phyloP scores from a whole-genome alignment of 2,797 vertebrate genomes.

The Enteromius paludinosus region DNA sequence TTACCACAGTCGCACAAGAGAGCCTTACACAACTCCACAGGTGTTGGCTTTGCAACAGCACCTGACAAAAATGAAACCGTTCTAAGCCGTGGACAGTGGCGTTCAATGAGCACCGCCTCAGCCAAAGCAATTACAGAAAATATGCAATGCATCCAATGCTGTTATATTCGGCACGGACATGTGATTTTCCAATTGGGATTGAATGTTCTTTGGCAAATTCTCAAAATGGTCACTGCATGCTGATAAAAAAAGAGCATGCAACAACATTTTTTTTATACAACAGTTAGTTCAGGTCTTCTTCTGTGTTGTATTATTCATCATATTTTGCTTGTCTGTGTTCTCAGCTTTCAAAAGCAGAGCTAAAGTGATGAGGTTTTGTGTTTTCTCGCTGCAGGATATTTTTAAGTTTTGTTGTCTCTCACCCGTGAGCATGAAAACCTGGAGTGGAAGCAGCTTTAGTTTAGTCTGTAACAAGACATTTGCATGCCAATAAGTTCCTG shows the following conservation, averaged over 20 bases:
- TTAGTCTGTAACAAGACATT: neutral
- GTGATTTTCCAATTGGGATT: constrained; percentile 42
- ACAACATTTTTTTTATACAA: neutral
- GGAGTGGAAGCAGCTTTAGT: neutral
- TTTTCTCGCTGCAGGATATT: neutral
- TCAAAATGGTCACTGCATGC: constrained; percentile 16
- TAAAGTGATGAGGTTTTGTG: neutral
- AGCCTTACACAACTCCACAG: constrained; percentile 48
- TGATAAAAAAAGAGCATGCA: neutral
- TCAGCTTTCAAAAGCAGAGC: neutral
- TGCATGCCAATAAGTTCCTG: neutral
- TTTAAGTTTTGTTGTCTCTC: neutral
- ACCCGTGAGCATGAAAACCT: neutral
- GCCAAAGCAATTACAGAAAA: constrained; percentile 50
- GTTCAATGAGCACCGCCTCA: constrained; percentile 15
- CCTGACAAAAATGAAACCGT: constrained; percentile 39
- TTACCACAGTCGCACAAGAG: constrained; percentile 36
- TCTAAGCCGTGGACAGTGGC: constrained; percentile 8
- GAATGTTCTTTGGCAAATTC: constrained; percentile 30
- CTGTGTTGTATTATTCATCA: neutral
- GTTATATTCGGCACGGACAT: constrained; percentile 40
- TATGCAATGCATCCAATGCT: constrained; percentile 38
- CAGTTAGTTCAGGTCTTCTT: neutral
- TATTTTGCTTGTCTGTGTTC: neutral
- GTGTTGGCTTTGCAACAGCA: constrained; percentile 54